Evolutionary conservation across 2,888 invertebrate genomes (phyloP).

Genomic region (Spilarctia lutea): DNA sequence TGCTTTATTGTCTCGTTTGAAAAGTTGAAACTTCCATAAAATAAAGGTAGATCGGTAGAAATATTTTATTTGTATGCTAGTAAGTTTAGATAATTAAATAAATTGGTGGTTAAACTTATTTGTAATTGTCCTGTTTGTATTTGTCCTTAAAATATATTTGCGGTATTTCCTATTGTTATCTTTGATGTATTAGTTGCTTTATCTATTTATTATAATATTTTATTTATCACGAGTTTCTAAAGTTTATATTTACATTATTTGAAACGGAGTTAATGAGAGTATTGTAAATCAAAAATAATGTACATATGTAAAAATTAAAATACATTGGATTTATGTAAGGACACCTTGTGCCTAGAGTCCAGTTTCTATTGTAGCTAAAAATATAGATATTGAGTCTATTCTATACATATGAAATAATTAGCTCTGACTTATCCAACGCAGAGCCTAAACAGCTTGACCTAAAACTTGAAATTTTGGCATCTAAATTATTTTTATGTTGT

Average conservation of each 20-base stretch:
- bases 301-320: no score
- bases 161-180: constrained; percentile 11
- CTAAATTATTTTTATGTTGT: no score
- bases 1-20: constrained; percentile 13
- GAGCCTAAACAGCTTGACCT: no score
- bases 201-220: constrained; percentile 4
- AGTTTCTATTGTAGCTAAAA: no score
- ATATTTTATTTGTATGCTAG: not conserved
- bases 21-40: not conserved
- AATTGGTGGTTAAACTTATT: not conserved
- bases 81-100: not conserved
- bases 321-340: no score
- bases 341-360: no score
- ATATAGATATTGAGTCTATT: no score
- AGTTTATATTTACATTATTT: not conserved
- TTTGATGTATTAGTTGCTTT: not conserved
- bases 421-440: no score
- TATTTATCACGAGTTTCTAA: constrained; percentile 36
- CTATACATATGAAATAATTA: no score
- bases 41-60: not conserved
- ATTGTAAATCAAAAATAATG: no score
- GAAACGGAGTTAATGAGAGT: no score
- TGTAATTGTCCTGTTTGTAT: constrained; percentile 5
- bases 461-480: no score
- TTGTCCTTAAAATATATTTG: constrained; percentile 4